Evolutionary conservation across 2,113 vertebrate genomes (phyloP), one percentile per base, ranked within the genome.

Genomic region (Salvelinus namaycush): DNA sequence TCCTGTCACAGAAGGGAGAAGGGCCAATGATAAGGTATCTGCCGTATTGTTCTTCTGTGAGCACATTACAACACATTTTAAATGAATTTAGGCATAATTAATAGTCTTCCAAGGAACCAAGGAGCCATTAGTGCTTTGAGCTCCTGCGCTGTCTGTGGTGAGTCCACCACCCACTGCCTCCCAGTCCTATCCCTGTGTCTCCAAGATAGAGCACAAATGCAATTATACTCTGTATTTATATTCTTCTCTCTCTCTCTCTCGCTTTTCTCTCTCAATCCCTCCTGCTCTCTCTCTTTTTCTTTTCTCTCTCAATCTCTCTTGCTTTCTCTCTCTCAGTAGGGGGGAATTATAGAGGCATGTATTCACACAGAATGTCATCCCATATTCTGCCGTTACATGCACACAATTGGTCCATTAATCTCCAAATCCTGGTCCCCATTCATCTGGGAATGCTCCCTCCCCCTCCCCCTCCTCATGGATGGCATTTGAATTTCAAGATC

Each of bases 1-100:
- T 51, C 39, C 67, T 77, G 70, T 78, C 70, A 77, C 26, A 1
- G 13, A 64, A 39, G 22, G 73, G n/a, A 74, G 16, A 78, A 65
- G 39, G 6, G 34, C 16, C 29, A 8, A 27, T 31, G 60, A 72
- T 72, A 24, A 59, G 69, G 73, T 71, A 81, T 82, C 22, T 85
- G 7, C 16, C 72, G 12, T 18, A 39, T 73, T 81, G 70, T 78
- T 86, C 49, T 78, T 78, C 44, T 77, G 18, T 74, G 70, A n/a
- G 73, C 70, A 72, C 65, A 76, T 82, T 75, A 80, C 71, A 77
- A 11, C 68, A 70, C 74, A 85, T 83, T 73, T 81, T 66, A 86
- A 86, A 87, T 86, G 2, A 84, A 83, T 84, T 84, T 31, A 83
- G 79, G 59, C 68, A 77, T 86, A 85, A 88, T 88, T 87, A 83